Evolutionary conservation across 2,797 vertebrate species (phyloP).

Genomic region (Adrianichthys oophorus): DNA sequence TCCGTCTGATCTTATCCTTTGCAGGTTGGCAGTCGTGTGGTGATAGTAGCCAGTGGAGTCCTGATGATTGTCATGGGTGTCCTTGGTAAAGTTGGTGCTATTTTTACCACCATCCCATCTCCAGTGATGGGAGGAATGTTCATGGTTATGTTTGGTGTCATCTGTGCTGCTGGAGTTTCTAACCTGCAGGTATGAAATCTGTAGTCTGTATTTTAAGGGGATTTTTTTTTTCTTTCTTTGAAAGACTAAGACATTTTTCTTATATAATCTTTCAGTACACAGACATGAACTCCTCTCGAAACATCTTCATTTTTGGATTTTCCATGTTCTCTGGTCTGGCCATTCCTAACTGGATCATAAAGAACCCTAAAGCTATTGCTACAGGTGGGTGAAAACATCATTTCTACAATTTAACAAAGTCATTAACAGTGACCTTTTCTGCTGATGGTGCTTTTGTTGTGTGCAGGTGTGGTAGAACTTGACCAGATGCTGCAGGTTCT

Average conservation of each 20-base stretch:
- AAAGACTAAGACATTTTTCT: neutral
- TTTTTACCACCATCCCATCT: constrained; percentile 91
- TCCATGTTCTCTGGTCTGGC: constrained; percentile 89
- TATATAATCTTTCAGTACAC: constrained; percentile 78
- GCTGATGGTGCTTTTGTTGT: neutral
- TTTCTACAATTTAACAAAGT: no score
- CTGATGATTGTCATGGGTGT: constrained; percentile 88
- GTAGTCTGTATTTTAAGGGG: neutral
- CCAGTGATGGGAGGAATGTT: constrained; percentile 96
- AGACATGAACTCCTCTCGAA: constrained; percentile 96
- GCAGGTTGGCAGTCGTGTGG: constrained; percentile 93
- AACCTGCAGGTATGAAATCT: constrained; percentile 87
- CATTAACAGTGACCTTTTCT: no score
- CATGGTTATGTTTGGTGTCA: constrained; percentile 94
- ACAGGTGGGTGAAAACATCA: constrained; percentile 78
- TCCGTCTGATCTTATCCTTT: neutral
- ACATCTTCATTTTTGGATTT: constrained; percentile 97
- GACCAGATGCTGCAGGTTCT: constrained; percentile 92
- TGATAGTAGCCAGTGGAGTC: constrained; percentile 85
- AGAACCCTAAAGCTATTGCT: constrained; percentile 78
- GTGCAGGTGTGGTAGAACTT: constrained; percentile 83
- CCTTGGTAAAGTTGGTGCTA: constrained; percentile 89
- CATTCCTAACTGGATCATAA: constrained; percentile 89
- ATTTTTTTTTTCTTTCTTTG: neutral
- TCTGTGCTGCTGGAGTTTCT: constrained; percentile 89